These are phyloP conservation scores for Oxyruncus cristatus DNA, from an alignment of 2,113 vertebrate species.

Conservation along the genomic window DNA sequence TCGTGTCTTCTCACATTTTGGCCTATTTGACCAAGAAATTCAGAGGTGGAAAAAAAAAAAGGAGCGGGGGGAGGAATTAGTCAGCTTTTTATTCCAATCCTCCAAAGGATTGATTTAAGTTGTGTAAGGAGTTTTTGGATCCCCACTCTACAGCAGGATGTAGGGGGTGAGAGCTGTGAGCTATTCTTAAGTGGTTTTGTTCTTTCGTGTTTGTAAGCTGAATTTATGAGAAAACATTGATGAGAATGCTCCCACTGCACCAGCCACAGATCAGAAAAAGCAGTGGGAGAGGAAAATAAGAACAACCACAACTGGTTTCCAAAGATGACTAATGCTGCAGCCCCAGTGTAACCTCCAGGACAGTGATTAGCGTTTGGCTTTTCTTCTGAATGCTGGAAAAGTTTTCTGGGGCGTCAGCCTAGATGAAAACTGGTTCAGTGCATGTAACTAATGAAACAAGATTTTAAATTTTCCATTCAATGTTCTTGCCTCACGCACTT, in stretches of 20 bases:
- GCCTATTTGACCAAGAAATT: neutral
- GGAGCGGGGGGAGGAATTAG: neutral
- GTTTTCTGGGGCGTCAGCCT: constrained; percentile 18
- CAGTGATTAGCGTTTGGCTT: constrained; percentile 3
- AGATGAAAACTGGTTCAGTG: constrained; percentile 1
- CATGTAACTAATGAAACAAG: neutral
- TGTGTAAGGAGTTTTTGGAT: constrained; percentile 25
- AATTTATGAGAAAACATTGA: constrained; percentile 52
- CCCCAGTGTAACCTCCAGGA: constrained; percentile 18
- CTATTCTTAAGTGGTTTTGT: constrained; percentile 32
- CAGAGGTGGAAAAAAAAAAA: neutral
- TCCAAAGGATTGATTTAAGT: neutral
- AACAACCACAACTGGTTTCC: constrained; percentile 49
- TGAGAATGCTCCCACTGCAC: constrained; percentile 38
- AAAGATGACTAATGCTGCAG: constrained; percentile 35
- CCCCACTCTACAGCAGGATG: neutral
- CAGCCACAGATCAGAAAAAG: constrained; percentile 24
- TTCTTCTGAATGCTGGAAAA: constrained; percentile 26
- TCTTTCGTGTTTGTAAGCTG: constrained; percentile 33
- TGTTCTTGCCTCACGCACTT: neutral
- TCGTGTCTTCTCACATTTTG: neutral
- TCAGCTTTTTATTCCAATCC: neutral
- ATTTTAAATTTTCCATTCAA: neutral
- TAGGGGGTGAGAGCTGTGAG: neutral
- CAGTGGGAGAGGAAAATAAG: constrained; percentile 49